These are phyloP conservation scores for Apodemia zela DNA, from an alignment of 2,888 invertebrate species.

Conservation along the genomic window DNA sequence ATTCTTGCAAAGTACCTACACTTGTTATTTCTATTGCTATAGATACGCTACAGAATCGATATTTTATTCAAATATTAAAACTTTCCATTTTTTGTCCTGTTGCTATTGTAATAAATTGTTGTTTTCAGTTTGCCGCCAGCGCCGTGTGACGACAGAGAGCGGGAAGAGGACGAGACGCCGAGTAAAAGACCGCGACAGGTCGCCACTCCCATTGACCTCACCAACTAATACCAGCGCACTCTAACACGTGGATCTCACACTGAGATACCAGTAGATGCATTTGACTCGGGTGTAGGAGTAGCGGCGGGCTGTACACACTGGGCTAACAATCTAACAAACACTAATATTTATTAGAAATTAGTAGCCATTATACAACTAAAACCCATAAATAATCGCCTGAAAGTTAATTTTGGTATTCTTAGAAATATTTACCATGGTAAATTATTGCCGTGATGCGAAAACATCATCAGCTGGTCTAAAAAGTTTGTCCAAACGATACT, in stretches of 20 bases:
- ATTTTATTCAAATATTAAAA: too few relatives aligned
- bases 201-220: constrained; percentile 68
- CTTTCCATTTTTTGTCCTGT: not conserved
- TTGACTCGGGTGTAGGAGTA: not conserved
- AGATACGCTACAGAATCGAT: too few relatives aligned
- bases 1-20: too few relatives aligned
- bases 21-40: too few relatives aligned
- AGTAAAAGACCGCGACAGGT: constrained; percentile 77
- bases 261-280: not conserved
- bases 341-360: too few relatives aligned
- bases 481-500: too few relatives aligned
- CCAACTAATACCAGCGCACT: constrained; percentile 41
- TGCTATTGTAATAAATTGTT: not conserved
- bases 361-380: too few relatives aligned
- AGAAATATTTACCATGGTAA: too few relatives aligned
- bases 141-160: constrained; percentile 54
- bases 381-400: too few relatives aligned
- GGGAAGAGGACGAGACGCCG: constrained; percentile 64
- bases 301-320: not conserved
- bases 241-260: not conserved
- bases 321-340: not conserved
- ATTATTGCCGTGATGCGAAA: too few relatives aligned
- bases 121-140: constrained; percentile 58
- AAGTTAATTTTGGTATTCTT: too few relatives aligned
- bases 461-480: too few relatives aligned